phyloP scores from a whole-genome alignment of 2,888 invertebrate species.

The Hydropsyche betteni region DNA sequence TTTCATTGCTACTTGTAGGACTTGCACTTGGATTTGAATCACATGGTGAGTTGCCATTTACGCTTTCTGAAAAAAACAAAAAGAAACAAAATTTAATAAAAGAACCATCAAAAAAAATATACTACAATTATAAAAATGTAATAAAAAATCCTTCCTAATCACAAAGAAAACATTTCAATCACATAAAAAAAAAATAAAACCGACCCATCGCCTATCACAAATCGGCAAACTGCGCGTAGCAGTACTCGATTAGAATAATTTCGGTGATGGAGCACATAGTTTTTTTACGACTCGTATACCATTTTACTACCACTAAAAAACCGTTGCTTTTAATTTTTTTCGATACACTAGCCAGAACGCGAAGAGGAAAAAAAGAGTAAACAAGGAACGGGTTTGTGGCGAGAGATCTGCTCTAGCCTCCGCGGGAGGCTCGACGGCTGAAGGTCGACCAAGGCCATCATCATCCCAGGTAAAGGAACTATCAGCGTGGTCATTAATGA shows the following conservation, averaged over 20 bases:
- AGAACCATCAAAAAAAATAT: too few species aligned
- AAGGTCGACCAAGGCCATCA: constrained; percentile 48
- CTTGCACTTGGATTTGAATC: constrained; percentile 61
- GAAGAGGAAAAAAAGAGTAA: background rate
- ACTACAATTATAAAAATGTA: too few species aligned
- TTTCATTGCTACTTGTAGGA: constrained; percentile 30
- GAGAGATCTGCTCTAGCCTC: constrained; percentile 22
- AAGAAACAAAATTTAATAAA: constrained; percentile 22
- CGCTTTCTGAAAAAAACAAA: constrained; percentile 60
- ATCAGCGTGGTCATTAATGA: constrained; percentile 9
- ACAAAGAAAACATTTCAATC: too few species aligned
- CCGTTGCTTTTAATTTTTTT: too few species aligned
- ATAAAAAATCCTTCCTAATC: too few species aligned
- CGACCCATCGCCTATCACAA: too few species aligned
- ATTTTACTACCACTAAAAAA: too few species aligned
- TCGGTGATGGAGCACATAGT: too few species aligned
- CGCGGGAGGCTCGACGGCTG: constrained; percentile 28
- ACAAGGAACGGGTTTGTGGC: constrained; percentile 20
- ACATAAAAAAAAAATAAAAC: too few species aligned
- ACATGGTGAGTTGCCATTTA: constrained; percentile 63
- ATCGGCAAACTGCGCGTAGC: too few species aligned
- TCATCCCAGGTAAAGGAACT: constrained; percentile 28
- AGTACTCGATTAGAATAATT: too few species aligned
- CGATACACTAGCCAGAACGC: background rate
- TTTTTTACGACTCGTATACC: too few species aligned